Conservation (phyloP, 2,888 invertebrate species). For the Cataglyphis livida region DNA sequence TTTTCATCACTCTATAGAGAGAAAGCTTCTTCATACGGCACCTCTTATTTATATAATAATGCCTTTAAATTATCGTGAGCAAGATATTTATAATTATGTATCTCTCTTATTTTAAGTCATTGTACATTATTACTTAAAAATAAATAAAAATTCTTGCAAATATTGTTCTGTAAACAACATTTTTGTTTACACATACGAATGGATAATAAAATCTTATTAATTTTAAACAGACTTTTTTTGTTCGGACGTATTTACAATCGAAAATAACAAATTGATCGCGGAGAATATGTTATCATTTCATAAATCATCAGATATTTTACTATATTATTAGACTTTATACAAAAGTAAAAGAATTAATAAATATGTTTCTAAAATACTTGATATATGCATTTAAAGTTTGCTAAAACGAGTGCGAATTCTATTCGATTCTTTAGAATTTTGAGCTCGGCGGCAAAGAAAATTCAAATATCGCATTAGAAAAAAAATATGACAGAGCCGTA, state of each 20-base stretch:
- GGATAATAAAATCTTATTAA: not conserved
- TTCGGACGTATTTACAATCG: not conserved
- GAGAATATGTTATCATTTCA: not conserved
- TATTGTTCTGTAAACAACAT: not conserved
- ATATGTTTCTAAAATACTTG: not conserved
- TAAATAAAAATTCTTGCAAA: not conserved
- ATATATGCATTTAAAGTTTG: not conserved
- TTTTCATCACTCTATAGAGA: not conserved
- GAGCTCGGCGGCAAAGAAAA: not conserved
- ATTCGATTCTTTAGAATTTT: constrained; percentile 19
- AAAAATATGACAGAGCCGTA: constrained; percentile 8
- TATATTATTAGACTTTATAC: not conserved
- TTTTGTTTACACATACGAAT: not conserved
- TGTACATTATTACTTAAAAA: not conserved
- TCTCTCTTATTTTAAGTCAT: not conserved
- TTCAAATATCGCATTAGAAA: constrained; percentile 20
- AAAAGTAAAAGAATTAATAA: constrained; percentile 13
- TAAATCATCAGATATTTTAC: not conserved
- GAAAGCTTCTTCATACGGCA: not conserved
- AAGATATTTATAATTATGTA: not conserved
- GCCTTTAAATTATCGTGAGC: not conserved
- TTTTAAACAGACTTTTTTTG: not conserved
- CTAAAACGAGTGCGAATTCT: not conserved
- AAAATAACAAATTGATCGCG: not conserved
- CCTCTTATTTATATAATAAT: not conserved